Evolutionary conservation across 2,888 invertebrate genomes (phyloP).

Genomic region (Mycalesis mineus): DNA sequence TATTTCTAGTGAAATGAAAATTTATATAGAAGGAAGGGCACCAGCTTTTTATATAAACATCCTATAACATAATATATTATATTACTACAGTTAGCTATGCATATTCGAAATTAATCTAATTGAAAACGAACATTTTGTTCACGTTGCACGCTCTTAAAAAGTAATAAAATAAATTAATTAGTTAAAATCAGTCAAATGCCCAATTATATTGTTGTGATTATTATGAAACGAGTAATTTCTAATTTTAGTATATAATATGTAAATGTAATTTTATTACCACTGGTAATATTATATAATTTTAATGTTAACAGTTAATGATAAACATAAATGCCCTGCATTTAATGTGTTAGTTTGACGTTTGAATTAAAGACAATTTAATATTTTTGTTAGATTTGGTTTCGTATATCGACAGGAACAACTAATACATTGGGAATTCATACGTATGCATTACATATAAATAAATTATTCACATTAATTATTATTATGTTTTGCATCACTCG

Average conservation of each 20-base stretch:
- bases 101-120: too few relatives aligned
- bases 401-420: too few relatives aligned
- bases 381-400: too few relatives aligned
- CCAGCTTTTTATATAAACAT: too few relatives aligned
- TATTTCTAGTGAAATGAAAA: too few relatives aligned
- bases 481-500: background rate
- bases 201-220: conserved; percentile 52
- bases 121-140: too few relatives aligned
- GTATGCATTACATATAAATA: background rate
- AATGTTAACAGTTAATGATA: conserved; percentile 49
- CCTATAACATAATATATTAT: too few relatives aligned
- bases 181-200: conserved; percentile 12
- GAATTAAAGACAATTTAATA: too few relatives aligned
- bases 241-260: conserved; percentile 54
- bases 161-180: background rate
- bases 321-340: conserved; percentile 59
- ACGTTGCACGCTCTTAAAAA: background rate
- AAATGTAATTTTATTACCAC: conserved; percentile 52
- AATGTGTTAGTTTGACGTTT: conserved; percentile 53
- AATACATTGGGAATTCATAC: background rate
- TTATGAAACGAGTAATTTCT: conserved; percentile 54
- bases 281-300: conserved; percentile 49
- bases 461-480: background rate
- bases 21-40: too few relatives aligned
- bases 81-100: too few relatives aligned